phyloP scores from a whole-genome alignment of 2,797 vertebrate species.

The Huso huso region DNA sequence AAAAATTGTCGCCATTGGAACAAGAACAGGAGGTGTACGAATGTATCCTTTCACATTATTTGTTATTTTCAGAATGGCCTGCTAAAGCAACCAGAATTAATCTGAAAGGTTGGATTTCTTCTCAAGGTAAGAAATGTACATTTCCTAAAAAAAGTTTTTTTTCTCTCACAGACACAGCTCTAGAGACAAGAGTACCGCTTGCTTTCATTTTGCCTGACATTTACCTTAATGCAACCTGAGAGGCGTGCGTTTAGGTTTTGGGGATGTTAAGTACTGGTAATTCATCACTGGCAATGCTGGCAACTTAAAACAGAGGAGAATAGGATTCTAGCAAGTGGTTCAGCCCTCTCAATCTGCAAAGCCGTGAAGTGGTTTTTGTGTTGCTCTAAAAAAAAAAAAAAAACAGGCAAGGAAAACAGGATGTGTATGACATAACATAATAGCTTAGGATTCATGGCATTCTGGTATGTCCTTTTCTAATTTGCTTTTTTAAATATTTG shows the following conservation, averaged over 20 bases:
- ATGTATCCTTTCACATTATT: constrained; percentile 80
- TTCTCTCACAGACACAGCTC: no score
- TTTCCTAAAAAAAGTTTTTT: no score
- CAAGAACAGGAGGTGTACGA: constrained; percentile 83
- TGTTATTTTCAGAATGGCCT: no score
- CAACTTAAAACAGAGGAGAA: neutral
- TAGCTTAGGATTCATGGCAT: no score
- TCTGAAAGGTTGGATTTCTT: no score
- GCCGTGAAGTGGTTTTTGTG: neutral
- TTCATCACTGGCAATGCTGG: neutral
- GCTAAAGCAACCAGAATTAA: no score
- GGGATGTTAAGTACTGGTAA: neutral
- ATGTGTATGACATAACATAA: no score
- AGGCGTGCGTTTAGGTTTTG: neutral
- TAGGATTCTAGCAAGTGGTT: neutral
- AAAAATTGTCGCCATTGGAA: constrained; percentile 90
- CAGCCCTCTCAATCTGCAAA: neutral
- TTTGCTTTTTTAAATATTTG: no score
- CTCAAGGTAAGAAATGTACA: no score
- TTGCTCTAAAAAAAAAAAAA: no score
- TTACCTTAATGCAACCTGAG: neutral
- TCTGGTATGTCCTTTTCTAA: no score
- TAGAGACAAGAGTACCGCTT: neutral
- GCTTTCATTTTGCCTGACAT: neutral
- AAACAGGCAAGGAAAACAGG: no score